Base-by-base conservation (phyloP, 2,888 invertebrate species). In the Antheraea yamamai region DNA sequence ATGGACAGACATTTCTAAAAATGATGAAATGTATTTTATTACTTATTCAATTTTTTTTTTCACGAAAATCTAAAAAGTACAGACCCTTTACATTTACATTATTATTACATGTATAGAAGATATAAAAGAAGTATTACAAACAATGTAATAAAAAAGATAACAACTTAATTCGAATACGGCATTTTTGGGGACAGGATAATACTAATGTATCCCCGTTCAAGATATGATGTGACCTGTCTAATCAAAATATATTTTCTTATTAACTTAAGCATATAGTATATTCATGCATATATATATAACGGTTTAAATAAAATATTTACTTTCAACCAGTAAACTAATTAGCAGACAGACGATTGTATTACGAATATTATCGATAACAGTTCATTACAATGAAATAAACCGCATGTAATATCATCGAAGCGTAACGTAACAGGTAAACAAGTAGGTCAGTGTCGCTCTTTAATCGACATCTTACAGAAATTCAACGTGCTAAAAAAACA, bases 361-460 rank as follows among this genome's bases (percentile, higher is more conserved):
- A 79, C 80, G 75, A 20, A 70, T 70, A 20, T 39, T 70, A 70
- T 70, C 39, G 70, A 70, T 26, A 70, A 70, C 73, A 35, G 73
- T 73, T 73, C 61, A 39, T 61, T 61, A 61, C 58, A 58, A n/a
- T 70, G 61, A 39, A 73, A 39, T 61, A 79, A 78, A 61, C 39
- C 61, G 73, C 75, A 58, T 73, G 35, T 26, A 23, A 55, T 75
- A 73, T 58, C 70, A 30, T 30, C 64, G 73, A 75, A 73, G 74
- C 77, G 73, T 77, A 75, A 75, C 75, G 73, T 77, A 74, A 73
- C 77, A 75, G 73, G 75, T 66, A 70, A 26, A 30, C 72, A 30
- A 51, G 73, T 70, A 70, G 83, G 84, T 79, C 81, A 83, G 79
- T 78, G 80, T 80, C 81, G 77, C 77, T 72, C 80, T 82, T 83